Conservation (phyloP, 2,797 vertebrate genomes). For the Poecilia velifera region DNA sequence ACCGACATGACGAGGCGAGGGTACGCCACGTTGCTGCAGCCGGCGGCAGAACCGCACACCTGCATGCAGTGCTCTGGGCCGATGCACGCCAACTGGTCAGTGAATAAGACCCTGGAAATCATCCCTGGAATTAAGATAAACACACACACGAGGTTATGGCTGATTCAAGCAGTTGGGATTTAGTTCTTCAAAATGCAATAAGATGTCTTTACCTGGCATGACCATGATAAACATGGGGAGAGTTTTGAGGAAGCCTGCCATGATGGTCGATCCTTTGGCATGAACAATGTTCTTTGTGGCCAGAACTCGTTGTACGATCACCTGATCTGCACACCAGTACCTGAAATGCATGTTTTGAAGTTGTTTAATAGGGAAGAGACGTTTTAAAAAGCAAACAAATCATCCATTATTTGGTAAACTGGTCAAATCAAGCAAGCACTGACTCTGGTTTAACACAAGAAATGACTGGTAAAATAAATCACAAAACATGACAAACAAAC, state of each 20-base stretch:
- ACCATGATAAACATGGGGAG: conserved; percentile 98
- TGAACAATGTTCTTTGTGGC: conserved; percentile 96
- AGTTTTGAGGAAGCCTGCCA: conserved; percentile 95
- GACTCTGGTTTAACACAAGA: background rate
- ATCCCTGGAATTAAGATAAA: conserved; percentile 87
- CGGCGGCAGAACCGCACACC: conserved; percentile 94
- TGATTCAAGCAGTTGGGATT: background rate
- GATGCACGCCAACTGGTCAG: conserved; percentile 93
- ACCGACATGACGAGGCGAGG: conserved; percentile 95
- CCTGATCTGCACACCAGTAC: conserved; percentile 97
- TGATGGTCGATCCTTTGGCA: conserved; percentile 94
- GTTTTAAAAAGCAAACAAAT: background rate
- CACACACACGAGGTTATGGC: background rate
- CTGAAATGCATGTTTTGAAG: background rate
- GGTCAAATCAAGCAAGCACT: background rate
- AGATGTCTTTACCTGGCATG: conserved; percentile 31
- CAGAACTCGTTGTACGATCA: conserved; percentile 96
- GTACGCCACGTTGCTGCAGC: conserved; percentile 98
- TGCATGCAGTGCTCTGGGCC: conserved; percentile 96
- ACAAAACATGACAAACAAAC: background rate
- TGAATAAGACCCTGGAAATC: conserved; percentile 95
- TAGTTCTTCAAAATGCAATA: background rate
- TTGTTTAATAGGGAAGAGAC: background rate
- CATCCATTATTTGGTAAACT: background rate
- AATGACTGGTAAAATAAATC: background rate